Conservation (phyloP, 2,113 vertebrate genomes). For the Oncorhynchus nerka region DNA sequence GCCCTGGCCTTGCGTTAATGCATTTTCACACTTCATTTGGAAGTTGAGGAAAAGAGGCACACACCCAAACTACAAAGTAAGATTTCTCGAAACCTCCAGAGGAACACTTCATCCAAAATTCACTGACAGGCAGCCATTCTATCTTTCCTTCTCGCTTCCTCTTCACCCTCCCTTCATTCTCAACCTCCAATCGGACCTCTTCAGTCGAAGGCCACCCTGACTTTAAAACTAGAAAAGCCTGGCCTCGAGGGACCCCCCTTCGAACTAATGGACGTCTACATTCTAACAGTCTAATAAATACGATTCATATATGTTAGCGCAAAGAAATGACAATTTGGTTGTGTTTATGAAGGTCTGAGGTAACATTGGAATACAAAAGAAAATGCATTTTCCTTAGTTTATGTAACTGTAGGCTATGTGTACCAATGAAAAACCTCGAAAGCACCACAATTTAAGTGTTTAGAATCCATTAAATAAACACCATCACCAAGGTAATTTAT, state of each 20-base stretch:
- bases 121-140: conserved; percentile 6
- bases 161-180: not conserved
- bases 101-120: conserved; percentile 12
- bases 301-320: too few relatives aligned
- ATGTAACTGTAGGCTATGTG: too few relatives aligned
- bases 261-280: not conserved
- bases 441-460: too few relatives aligned
- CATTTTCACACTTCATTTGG: conserved; percentile 58
- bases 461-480: too few relatives aligned
- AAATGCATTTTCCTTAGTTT: too few relatives aligned
- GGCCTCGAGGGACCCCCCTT: too few relatives aligned
- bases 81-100: conserved; percentile 15
- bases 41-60: conserved; percentile 20
- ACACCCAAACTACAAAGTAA: conserved; percentile 15
- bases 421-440: too few relatives aligned
- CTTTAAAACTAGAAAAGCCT: not conserved
- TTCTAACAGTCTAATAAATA: too few relatives aligned
- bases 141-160: not conserved
- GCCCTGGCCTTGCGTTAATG: conserved; percentile 50
- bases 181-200: not conserved
- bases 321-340: too few relatives aligned
- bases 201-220: not conserved
- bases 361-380: too few relatives aligned
- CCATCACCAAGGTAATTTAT: too few relatives aligned
- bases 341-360: too few relatives aligned